These are phyloP conservation scores for Drosophila nigromelanica DNA, from an alignment of 1,140 invertebrate genomes.

Conservation along the genomic window DNA sequence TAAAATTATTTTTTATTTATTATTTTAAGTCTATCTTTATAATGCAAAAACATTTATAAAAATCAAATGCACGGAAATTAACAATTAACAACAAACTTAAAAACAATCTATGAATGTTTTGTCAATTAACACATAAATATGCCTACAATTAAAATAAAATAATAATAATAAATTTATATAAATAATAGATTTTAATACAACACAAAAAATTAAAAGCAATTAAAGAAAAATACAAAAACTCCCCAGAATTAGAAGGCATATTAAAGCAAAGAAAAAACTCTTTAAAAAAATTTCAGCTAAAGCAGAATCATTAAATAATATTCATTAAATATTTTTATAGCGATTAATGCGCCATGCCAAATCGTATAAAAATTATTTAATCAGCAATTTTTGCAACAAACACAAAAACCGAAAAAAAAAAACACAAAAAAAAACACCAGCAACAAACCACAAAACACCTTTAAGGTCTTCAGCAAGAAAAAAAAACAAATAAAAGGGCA, in stretches of 20 bases:
- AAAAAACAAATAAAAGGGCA: slow-evolving; percentile 11
- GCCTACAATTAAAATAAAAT: not conserved
- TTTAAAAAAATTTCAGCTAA: slow-evolving; percentile 1
- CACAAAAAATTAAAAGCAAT: no score
- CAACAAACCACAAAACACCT: slow-evolving; percentile 4
- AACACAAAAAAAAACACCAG: slow-evolving; percentile 1
- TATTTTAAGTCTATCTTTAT: no score
- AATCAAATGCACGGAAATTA: no score
- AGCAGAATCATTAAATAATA: slow-evolving; percentile 4
- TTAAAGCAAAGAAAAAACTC: not conserved
- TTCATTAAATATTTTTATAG: slow-evolving; percentile 14
- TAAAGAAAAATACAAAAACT: not conserved
- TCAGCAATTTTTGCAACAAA: slow-evolving; percentile 20
- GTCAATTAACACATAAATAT: no score
- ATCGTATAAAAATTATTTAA: slow-evolving; percentile 23
- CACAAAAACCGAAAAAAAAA: not conserved
- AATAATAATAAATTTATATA: not conserved
- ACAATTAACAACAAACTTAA: no score
- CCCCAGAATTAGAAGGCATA: not conserved
- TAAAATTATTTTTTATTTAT: no score
- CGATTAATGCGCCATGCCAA: slow-evolving; percentile 2
- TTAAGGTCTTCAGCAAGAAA: slow-evolving; percentile 19
- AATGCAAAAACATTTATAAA: no score
- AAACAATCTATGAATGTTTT: not conserved
- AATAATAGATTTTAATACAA: no score